Conservation (phyloP, 2,888 invertebrate species). For the Meghimatium bilineatum region DNA sequence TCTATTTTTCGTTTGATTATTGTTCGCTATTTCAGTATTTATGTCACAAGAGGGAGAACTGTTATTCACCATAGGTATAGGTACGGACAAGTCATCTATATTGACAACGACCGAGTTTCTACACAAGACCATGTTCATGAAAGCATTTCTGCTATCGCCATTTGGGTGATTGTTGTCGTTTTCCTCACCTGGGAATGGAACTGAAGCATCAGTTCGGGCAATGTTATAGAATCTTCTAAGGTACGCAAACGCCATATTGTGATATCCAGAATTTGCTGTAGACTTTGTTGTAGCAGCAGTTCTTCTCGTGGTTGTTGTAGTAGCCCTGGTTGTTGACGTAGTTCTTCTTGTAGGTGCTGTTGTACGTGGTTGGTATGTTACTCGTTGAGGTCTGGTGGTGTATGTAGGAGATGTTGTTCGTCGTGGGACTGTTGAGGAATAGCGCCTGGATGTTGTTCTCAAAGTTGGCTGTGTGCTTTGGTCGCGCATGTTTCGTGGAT, state of each 20-base stretch:
- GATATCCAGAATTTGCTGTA: neutral
- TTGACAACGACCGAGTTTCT: neutral
- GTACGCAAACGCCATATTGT: neutral
- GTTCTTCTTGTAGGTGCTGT: no score
- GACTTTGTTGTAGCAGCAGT: neutral
- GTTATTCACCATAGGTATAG: neutral
- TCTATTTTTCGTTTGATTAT: neutral
- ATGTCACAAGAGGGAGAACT: neutral
- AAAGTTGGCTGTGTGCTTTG: conserved; percentile 11
- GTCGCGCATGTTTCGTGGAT: conserved; percentile 4
- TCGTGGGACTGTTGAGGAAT: conserved; percentile 8
- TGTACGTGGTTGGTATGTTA: neutral
- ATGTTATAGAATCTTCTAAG: neutral
- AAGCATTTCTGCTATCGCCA: neutral
- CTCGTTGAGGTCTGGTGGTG: neutral
- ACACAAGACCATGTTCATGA: neutral
- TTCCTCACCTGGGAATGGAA: neutral
- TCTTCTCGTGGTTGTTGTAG: conserved; percentile 24
- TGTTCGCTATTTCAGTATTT: neutral
- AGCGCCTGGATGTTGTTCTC: neutral
- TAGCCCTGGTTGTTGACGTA: neutral
- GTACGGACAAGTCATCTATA: neutral
- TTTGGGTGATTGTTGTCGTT: neutral
- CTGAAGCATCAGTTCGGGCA: neutral
- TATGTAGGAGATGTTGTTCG: neutral